phyloP scores from a whole-genome alignment of 1,140 invertebrate species.

The Pseudomyrmex flavicornis region DNA sequence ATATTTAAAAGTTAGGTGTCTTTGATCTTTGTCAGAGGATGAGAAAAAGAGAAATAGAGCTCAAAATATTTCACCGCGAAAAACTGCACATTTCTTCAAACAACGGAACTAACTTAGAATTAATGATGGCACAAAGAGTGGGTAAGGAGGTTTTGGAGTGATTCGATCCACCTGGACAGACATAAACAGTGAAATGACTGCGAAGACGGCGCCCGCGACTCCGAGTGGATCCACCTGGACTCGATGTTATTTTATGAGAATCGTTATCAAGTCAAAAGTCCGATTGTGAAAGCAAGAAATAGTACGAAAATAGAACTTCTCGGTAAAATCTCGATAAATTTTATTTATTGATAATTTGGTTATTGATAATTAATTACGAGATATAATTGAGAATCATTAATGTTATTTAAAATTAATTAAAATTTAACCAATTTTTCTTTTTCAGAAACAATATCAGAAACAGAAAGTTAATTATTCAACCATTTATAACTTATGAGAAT shows the following conservation, averaged over 20 bases:
- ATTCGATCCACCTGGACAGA: conserved; percentile 81
- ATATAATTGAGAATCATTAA: too few species aligned
- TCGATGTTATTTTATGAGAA: conserved; percentile 61
- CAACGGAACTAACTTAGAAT: conserved; percentile 73
- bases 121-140: conserved; percentile 68
- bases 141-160: conserved; percentile 69
- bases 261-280: conserved; percentile 62
- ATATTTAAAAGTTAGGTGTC: neutral
- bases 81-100: conserved; percentile 62
- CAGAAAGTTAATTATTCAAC: neutral
- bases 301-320: conserved; percentile 5
- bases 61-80: conserved; percentile 18
- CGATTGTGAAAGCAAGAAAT: conserved; percentile 44
- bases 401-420: neutral
- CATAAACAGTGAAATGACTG: conserved; percentile 79
- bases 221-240: conserved; percentile 80
- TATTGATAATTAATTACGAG: too few species aligned
- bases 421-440: neutral
- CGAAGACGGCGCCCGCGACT: conserved; percentile 68
- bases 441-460: neutral
- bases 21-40: conserved; percentile 15
- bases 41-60: neutral
- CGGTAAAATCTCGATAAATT: neutral
- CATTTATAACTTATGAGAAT: conserved; percentile 2
- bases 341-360: neutral